Conservation (phyloP, 2,888 invertebrate genomes). For the Calameuta filiformis region DNA sequence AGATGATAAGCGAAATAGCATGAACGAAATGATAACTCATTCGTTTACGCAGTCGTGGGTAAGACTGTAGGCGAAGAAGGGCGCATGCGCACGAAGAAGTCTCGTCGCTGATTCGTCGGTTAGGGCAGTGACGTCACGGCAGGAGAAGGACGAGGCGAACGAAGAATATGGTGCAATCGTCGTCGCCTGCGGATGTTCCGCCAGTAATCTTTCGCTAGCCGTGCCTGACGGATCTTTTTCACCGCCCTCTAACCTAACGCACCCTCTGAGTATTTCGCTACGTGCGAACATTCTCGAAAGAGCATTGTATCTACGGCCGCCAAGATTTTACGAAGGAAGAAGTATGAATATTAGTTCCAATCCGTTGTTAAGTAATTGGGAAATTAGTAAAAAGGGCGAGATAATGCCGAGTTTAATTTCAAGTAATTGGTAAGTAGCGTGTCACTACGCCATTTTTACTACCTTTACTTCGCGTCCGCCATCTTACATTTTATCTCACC, state of each 20-base stretch:
- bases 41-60: neutral
- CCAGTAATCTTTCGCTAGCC: neutral
- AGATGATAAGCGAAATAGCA: conserved; percentile 21
- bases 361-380: conserved; percentile 61
- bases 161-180: neutral
- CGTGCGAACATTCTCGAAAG: conserved; percentile 23
- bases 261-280: neutral
- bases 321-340: conserved; percentile 65
- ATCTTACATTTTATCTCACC: conserved; percentile 39
- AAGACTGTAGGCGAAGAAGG: neutral
- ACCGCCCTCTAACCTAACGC: neutral
- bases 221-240: neutral
- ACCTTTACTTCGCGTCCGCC: conserved; percentile 36
- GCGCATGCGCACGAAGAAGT: neutral
- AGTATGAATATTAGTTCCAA: conserved; percentile 63
- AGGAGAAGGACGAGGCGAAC: neutral
- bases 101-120: neutral
- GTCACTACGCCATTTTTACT: conserved; percentile 46
- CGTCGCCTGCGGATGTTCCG: neutral
- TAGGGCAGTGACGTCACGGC: neutral
- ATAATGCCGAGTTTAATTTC: conserved; percentile 75
- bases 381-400: conserved; percentile 62
- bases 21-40: neutral
- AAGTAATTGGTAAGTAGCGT: conserved; percentile 72
- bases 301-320: conserved; percentile 32